Base-by-base conservation (phyloP, 2,797 vertebrate species). In the Labroides dimidiatus region DNA sequence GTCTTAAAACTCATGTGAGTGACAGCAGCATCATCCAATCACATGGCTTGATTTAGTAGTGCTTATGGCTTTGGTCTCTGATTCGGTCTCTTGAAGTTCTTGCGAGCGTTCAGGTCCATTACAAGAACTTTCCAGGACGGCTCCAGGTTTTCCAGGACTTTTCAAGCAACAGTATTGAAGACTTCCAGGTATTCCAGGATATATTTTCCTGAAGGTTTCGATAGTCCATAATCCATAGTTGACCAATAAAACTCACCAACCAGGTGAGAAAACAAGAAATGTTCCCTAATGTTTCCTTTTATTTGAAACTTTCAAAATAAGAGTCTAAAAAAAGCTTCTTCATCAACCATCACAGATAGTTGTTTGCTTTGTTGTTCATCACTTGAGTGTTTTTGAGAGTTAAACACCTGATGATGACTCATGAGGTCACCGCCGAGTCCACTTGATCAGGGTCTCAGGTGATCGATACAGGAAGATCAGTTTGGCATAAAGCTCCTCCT, bases 381-480 rank as follows among this genome's bases (percentile, higher is more conserved):
- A 33, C 30, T 33, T 4, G 7, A 8, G 8, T 33, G 4, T 33
- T 33, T 33, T 7, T 9, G 30, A 33, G 30, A 33, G 30, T 1
- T 14, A 1, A 6, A 14, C 12, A 48, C 20, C 48, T 24, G 48
- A 49, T 49, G 6, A 49, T 48, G 19, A 14, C 10, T 21, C 10
- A 11, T 33, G 43, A 59, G 8, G 23, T 85, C 75, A 84, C 20
- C 80, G 84, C 3, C 86, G 72, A 41, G 96, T 98, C 97, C 97
- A 98, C 84, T 98, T 98, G 91, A 98, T 97, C 93, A 98, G 96
- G 4, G 97, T 98, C 90, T 98, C 97, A 73, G 97, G 97, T 9
- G 97, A 98, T 30, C 97, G 95, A 81, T 98, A 98, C 16, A 98
- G 90, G 94, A 98, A 98, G 90, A 98, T 97, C 42, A 98, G 92